Conservation (phyloP, 2,888 invertebrate species). For the Amaurobius ferox region DNA sequence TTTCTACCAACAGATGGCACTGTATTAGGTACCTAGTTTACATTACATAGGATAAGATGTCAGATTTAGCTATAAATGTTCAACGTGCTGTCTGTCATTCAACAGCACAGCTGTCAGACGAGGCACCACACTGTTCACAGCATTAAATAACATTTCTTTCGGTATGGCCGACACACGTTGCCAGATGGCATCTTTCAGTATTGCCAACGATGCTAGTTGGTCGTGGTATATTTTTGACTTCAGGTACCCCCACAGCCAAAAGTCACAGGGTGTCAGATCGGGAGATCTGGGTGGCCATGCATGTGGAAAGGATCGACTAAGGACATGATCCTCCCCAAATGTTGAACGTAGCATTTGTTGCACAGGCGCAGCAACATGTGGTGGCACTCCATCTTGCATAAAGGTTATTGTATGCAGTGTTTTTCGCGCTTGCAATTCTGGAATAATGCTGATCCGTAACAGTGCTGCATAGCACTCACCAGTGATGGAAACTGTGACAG, state of each 20-base stretch:
- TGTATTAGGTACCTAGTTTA: no score
- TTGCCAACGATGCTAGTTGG: conserved; percentile 23
- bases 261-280: background rate
- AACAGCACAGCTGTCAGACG: conserved; percentile 14
- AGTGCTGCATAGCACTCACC: conserved; percentile 6
- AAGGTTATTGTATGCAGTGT: conserved; percentile 4
- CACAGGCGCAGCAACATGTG: conserved; percentile 14
- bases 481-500: conserved; percentile 5
- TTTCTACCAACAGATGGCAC: no score
- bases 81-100: conserved; percentile 18
- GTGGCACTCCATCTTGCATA: conserved; percentile 15
- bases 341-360: conserved; percentile 2
- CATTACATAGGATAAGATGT: no score
- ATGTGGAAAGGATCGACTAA: conserved; percentile 13
- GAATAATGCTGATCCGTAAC: conserved; percentile 15
- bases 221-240: conserved; percentile 29
- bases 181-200: conserved; percentile 23
- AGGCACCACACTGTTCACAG: conserved; percentile 20
- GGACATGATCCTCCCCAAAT: conserved; percentile 6
- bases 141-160: conserved; percentile 11
- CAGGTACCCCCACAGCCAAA: conserved; percentile 16
- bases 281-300: conserved; percentile 6
- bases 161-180: conserved; percentile 25
- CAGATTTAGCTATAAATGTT: conserved; percentile 22
- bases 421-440: background rate